These are phyloP conservation scores for Stichodactyla mertensii DNA, from an alignment of 64 coral and sea anemone genomes.

Conservation along the genomic window DNA sequence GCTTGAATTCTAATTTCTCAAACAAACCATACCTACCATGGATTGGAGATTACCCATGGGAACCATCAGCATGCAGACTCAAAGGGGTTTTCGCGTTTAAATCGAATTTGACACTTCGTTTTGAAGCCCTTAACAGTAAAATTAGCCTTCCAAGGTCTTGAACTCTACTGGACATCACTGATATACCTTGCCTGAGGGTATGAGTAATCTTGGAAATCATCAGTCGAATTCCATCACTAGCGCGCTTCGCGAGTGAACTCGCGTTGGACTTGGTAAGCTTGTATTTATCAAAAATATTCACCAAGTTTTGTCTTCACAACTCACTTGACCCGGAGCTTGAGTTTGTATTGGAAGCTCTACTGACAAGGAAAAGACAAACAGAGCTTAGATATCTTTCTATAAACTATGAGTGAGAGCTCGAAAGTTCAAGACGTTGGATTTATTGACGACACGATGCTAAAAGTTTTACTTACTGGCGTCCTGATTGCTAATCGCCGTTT, in stretches of 20 bases:
- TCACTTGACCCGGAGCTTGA: background rate
- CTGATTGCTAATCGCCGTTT: background rate
- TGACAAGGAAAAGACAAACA: background rate
- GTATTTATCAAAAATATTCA: background rate
- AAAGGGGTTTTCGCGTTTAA: background rate
- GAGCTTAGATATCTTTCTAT: background rate
- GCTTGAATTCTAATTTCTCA: constrained; percentile 6
- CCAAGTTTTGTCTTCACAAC: background rate
- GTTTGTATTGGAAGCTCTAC: background rate
- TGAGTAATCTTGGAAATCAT: constrained; percentile 1
- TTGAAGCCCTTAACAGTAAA: background rate
- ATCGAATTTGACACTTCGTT: constrained; percentile 17
- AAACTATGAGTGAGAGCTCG: background rate
- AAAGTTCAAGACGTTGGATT: background rate
- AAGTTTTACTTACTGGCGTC: background rate
- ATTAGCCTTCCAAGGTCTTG: background rate
- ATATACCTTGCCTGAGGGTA: background rate
- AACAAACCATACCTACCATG: background rate
- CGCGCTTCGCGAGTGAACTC: background rate
- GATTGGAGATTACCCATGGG: constrained; percentile 10
- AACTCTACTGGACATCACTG: background rate
- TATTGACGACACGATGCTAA: background rate
- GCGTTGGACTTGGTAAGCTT: background rate
- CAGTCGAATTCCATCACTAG: constrained; percentile 20
- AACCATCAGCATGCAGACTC: background rate